Percentiles rank a stretch among this genome's conserved stretches.
Conservation (phyloP, 2,113 vertebrate species). For the Orientallactaga bullata region DNA sequence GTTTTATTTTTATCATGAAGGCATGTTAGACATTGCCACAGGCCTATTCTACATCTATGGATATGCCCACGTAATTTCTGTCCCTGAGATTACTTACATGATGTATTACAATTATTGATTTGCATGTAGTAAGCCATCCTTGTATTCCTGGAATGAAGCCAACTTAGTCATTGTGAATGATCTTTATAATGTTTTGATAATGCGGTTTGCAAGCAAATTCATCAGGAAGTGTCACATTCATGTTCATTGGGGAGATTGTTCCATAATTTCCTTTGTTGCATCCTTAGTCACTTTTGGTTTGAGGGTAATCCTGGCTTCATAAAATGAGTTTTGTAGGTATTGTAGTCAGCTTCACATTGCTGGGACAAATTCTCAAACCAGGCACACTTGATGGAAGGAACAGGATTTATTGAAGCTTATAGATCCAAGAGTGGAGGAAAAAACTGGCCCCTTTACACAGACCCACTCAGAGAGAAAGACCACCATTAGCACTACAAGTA, state of each 20-base stretch:
- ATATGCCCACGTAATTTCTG: neutral
- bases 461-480: too few relatives aligned
- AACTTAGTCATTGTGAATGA: conserved; percentile 4
- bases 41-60: neutral
- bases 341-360: too few relatives aligned
- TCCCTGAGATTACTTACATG: neutral
- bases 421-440: too few relatives aligned
- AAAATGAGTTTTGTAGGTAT: neutral
- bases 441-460: too few relatives aligned
- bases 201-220: conserved; percentile 27
- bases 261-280: conserved; percentile 6
- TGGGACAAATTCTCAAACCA: too few relatives aligned
- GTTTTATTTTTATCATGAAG: neutral
- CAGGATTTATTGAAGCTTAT: too few relatives aligned
- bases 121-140: neutral
- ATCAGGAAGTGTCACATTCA: neutral
- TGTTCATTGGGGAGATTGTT: neutral
- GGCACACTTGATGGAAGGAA: too few relatives aligned
- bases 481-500: too few relatives aligned
- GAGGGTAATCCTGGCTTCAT: neutral
- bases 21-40: neutral
- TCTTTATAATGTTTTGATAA: neutral
- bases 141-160: neutral
- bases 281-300: neutral
- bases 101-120: neutral